Percentiles rank a stretch among this genome's conserved stretches.
Evolutionary conservation across 2,113 vertebrate species (phyloP).

Genomic region (Brachionichthys hirsutus): DNA sequence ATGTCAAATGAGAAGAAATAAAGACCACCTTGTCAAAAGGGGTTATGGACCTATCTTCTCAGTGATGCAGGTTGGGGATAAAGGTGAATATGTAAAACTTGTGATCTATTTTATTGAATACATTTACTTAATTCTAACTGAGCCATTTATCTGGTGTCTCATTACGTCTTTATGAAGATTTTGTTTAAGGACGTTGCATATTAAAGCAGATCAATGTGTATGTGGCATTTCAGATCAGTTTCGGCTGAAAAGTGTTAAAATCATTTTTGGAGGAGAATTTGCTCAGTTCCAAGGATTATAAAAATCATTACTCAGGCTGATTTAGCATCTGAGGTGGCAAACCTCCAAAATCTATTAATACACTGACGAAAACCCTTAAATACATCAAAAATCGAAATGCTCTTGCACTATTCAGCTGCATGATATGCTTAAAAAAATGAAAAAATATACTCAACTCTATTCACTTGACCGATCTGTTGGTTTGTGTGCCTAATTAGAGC

Average conservation of each 20-base stretch:
- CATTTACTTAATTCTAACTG: too few species aligned
- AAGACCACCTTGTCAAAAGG: neutral
- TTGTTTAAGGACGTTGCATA: too few species aligned
- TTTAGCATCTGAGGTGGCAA: neutral
- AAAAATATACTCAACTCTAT: conserved; percentile 5
- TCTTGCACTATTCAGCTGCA: conserved; percentile 9
- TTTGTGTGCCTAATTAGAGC: conserved; percentile 31
- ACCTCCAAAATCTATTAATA: conserved; percentile 6
- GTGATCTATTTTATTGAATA: too few species aligned
- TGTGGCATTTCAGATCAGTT: too few species aligned
- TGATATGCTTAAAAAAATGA: neutral
- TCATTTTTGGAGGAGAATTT: neutral
- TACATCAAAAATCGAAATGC: neutral
- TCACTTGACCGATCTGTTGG: neutral
- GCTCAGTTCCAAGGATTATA: neutral
- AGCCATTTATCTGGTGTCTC: too few species aligned
- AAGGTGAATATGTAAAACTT: neutral
- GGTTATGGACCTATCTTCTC: neutral
- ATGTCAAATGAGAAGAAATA: neutral
- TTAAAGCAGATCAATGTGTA: too few species aligned
- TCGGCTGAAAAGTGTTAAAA: too few species aligned
- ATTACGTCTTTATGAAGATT: too few species aligned
- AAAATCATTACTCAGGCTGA: neutral
- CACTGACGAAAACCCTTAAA: neutral
- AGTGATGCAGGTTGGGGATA: neutral